Evolutionary conservation across 1,140 invertebrate species (phyloP).

Genomic region (Carposina sasakii): DNA sequence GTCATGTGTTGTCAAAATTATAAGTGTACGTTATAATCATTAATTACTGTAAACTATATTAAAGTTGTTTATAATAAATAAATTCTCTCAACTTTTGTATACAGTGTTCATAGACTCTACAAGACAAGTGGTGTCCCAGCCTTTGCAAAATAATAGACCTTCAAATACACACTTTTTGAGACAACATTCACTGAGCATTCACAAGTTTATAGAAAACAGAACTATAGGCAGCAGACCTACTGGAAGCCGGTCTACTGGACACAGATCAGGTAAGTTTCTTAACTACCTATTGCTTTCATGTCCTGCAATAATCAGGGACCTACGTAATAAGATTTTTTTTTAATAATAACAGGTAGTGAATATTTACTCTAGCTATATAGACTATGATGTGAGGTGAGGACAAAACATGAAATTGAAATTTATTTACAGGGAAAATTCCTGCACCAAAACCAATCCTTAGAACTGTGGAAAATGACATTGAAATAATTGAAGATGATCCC

Average conservation of each 20-base stretch:
- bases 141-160: conserved; percentile 3
- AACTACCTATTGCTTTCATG: conserved; percentile 9
- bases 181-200: conserved; percentile 28
- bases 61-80: no score
- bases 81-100: no score
- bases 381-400: no score
- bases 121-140: conserved; percentile 53
- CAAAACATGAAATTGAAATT: no score
- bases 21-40: no score
- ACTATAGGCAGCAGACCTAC: conserved; percentile 29
- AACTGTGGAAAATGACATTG: conserved; percentile 62
- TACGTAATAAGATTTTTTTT: no score
- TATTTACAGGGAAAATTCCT: conserved; percentile 27
- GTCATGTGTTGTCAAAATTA: no score
- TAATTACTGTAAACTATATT: no score
- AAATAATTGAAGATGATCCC: conserved; percentile 58
- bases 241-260: neutral
- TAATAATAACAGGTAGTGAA: no score
- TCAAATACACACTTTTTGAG: neutral
- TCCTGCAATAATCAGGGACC: neutral
- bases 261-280: conserved; percentile 23
- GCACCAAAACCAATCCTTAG: conserved; percentile 47
- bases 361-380: no score
- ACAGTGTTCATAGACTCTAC: conserved; percentile 55
- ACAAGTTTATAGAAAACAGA: conserved; percentile 35